Evolutionary conservation across 2,113 vertebrate species (phyloP), one percentile per base, ranked within the genome.

Genomic region (Dasyprocta punctata): DNA sequence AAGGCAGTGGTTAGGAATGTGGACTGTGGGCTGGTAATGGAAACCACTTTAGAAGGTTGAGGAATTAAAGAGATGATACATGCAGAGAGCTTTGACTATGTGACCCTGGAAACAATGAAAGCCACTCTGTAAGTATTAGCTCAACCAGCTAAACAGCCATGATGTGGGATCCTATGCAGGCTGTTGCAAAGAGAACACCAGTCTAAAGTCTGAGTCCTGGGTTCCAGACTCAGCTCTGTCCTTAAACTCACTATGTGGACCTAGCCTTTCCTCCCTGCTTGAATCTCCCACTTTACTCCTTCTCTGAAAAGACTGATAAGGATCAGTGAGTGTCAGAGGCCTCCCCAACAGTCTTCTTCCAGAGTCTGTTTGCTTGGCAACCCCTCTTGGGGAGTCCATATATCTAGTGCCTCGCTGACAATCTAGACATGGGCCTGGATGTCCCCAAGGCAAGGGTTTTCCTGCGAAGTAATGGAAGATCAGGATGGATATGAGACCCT

Each of bases 331-430:
- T 33, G 61, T 69, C n/a, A 1, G 0, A 87, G 36, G 30, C 20
- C 41, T 3, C 17, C 54, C 75, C 33, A 30, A 19, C 73, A 26
- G 61, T 33, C 63, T 73, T 47, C 71, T 89, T 61, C 52, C 11
- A 13, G 54, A 92, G 36, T 6, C 49, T 33, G 1, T 83, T 92
- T 95, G 89, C 93, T 77, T 95, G 77, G 90, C 92, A 88, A 78
- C 80, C 67, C 85, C n/a, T 87, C 44, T 61, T 65, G 63, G 82
- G 71, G 87, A 56, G 28, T 49, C 61, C 41, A 26, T 52, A 4
- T 5, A 6, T 82, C 61, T 85, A 30, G 49, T 4, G 63, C 65
- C 73, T 96, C 93, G 54, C 3, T 52, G 73, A 56, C 61, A 97
- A 93, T 80, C 92, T 60, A 69, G 38, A 52, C 93, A 47, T 0